phyloP scores from a whole-genome alignment of 2,113 vertebrate species.

The Zosterops lateralis region DNA sequence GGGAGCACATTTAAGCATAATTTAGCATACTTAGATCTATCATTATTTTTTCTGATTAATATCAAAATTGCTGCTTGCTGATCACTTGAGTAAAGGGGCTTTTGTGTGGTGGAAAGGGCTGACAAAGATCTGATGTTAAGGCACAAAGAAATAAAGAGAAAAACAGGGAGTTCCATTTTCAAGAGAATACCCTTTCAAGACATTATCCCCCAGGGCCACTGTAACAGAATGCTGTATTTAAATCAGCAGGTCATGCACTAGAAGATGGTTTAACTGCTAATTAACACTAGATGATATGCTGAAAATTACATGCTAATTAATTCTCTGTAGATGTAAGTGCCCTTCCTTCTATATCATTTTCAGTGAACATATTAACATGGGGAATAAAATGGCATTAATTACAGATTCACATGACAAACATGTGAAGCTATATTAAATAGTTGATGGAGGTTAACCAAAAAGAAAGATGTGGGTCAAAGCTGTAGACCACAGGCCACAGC shows the following conservation, averaged over 20 bases:
- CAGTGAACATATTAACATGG: slow-evolving; percentile 55
- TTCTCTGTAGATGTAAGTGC: slow-evolving; percentile 52
- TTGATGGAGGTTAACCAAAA: slow-evolving; percentile 30
- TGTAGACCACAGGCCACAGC: neutral
- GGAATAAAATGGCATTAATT: slow-evolving; percentile 46
- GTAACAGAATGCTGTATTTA: slow-evolving; percentile 54
- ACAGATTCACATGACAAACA: slow-evolving; percentile 50
- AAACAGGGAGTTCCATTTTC: slow-evolving; percentile 11
- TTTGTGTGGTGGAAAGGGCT: neutral
- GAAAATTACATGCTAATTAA: slow-evolving; percentile 74
- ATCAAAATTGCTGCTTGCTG: neutral
- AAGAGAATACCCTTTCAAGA: slow-evolving; percentile 41
- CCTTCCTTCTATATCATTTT: slow-evolving; percentile 60
- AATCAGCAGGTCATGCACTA: slow-evolving; percentile 63
- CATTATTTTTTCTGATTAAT: neutral
- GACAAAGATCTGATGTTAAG: neutral
- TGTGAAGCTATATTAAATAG: neutral
- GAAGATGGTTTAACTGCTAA: slow-evolving; percentile 66
- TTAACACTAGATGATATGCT: slow-evolving; percentile 67
- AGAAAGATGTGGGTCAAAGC: slow-evolving; percentile 1
- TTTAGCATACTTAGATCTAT: neutral
- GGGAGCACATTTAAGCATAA: rapidly evolving
- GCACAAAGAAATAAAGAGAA: neutral
- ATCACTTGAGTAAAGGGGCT: neutral
- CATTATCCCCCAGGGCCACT: slow-evolving; percentile 12